Evolutionary conservation across 2,797 vertebrate species (phyloP).

Genomic region (Pelochelys cantorii): DNA sequence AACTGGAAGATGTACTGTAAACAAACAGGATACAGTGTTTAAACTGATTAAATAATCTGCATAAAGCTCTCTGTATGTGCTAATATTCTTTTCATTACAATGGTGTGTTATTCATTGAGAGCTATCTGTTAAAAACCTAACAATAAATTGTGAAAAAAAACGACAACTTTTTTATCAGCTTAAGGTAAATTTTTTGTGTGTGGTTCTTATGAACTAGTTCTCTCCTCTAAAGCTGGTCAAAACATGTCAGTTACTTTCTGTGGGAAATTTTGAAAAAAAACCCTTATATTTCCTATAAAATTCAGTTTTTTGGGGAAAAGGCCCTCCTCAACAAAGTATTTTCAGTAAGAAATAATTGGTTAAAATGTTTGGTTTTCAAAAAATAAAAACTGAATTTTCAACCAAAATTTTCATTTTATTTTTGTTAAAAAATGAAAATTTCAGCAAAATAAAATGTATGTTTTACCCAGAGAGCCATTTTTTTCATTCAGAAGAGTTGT

Average conservation of each 20-base stretch:
- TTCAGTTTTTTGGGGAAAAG: too few species aligned
- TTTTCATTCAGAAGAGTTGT: background rate
- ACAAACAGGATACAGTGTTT: slow-evolving; percentile 34
- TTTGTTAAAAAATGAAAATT: background rate
- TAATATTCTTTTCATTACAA: slow-evolving; percentile 54
- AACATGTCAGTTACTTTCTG: background rate
- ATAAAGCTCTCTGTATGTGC: slow-evolving; percentile 40
- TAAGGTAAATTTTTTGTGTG: slow-evolving; percentile 23
- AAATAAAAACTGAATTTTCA: background rate
- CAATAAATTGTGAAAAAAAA: slow-evolving; percentile 47
- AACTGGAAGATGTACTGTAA: background rate
- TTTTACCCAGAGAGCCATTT: background rate
- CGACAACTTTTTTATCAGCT: slow-evolving; percentile 38
- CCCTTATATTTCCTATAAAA: too few species aligned
- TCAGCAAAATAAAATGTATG: background rate
- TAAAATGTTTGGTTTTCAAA: background rate
- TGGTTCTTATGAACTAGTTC: background rate
- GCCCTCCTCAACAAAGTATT: too few species aligned
- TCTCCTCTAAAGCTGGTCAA: background rate
- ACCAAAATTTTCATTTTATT: background rate
- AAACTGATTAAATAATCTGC: slow-evolving; percentile 53
- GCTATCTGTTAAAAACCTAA: slow-evolving; percentile 59
- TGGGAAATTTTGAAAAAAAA: too few species aligned
- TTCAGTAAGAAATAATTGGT: too few species aligned
- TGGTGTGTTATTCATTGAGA: slow-evolving; percentile 60